phyloP scores from a whole-genome alignment of 30 jellyfish, hydroid and myxozoan species.

The Turritopsis dohrnii region DNA sequence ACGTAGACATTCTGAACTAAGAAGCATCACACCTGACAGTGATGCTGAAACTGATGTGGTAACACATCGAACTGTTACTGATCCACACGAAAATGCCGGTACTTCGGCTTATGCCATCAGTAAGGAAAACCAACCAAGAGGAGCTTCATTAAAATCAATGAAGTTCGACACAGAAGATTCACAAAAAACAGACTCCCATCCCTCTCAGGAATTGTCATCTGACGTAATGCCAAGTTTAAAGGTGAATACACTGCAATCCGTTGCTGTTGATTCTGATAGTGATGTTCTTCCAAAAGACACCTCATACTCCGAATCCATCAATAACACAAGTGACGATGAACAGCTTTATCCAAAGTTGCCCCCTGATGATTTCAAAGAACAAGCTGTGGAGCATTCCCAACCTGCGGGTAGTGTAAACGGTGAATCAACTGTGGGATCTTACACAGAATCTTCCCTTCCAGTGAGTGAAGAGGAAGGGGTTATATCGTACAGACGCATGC shows the following conservation, averaged over 20 bases:
- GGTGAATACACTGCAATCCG: slow-evolving; percentile 23
- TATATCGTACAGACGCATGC: slow-evolving; percentile 26
- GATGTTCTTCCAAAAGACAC: slow-evolving; percentile 39
- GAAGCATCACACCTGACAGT: slow-evolving; percentile 20
- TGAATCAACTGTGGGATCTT: slow-evolving; percentile 17
- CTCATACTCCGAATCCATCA: slow-evolving; percentile 25
- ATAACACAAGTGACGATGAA: slow-evolving; percentile 41
- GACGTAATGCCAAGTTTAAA: slow-evolving; percentile 13
- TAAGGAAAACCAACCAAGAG: slow-evolving; percentile 9
- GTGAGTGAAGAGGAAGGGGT: slow-evolving; percentile 23
- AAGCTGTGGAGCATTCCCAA: not conserved
- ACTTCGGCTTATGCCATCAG: slow-evolving; percentile 1
- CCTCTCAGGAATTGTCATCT: slow-evolving; percentile 25
- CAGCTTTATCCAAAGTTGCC: slow-evolving; percentile 11
- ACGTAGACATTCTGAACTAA: slow-evolving; percentile 2
- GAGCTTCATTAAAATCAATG: slow-evolving; percentile 32
- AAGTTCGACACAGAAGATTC: slow-evolving; percentile 39
- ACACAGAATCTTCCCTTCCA: slow-evolving; percentile 9
- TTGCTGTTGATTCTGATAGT: slow-evolving; percentile 25
- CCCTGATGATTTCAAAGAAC: slow-evolving; percentile 20
- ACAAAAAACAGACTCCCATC: slow-evolving; percentile 21
- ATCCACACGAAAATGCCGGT: not conserved
- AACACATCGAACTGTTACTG: not conserved
- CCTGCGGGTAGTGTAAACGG: not conserved
- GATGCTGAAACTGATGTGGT: not conserved